phyloP scores from a whole-genome alignment of 2,113 vertebrate species.

The Gulo gulo region DNA sequence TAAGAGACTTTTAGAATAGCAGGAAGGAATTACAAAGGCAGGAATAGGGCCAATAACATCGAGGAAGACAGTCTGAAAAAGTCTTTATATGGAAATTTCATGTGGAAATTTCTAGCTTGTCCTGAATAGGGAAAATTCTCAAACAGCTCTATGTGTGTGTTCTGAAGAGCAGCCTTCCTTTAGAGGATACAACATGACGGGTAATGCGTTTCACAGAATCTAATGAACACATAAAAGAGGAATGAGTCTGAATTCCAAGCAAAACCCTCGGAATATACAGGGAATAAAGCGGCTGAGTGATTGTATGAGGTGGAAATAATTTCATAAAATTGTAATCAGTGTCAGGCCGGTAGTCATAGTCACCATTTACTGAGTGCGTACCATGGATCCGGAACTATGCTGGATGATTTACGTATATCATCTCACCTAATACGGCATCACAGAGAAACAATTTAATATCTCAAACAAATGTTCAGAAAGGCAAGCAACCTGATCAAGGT shows the following conservation, averaged over 20 bases:
- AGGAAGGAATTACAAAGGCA: neutral
- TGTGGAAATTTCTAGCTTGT: neutral
- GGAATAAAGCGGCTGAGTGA: neutral
- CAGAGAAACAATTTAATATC: neutral
- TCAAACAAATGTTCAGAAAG: neutral
- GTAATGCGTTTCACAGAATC: slow-evolving; percentile 8
- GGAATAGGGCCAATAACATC: neutral
- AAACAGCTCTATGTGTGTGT: neutral
- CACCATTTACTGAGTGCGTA: neutral
- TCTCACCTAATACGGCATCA: neutral
- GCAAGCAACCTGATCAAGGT: neutral
- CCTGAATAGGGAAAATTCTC: neutral
- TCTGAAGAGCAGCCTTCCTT: neutral
- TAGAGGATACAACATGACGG: neutral
- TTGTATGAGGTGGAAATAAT: neutral
- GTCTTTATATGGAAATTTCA: neutral
- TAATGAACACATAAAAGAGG: neutral
- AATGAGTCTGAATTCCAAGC: neutral
- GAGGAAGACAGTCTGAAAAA: neutral
- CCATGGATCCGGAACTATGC: neutral
- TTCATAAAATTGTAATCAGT: neutral
- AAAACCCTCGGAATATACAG: neutral
- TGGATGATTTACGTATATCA: neutral
- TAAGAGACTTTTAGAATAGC: neutral
- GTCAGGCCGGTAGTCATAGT: neutral